These are phyloP conservation scores for Buceros bicornis DNA, from an alignment of 2,797 vertebrate genomes.

Conservation along the genomic window DNA sequence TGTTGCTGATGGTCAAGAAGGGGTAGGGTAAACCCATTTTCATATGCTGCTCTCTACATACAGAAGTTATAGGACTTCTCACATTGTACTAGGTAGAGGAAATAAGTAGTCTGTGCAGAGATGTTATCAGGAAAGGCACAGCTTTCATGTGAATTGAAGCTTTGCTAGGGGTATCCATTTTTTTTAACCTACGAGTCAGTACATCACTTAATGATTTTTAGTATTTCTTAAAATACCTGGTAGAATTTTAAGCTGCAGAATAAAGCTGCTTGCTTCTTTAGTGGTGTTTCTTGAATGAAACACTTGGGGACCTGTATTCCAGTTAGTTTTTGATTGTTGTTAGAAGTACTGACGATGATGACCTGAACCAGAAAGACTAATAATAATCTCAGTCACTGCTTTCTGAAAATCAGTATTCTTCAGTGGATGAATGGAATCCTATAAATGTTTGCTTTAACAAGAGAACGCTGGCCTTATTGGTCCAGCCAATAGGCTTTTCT, in stretches of 20 bases:
- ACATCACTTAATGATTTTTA: background rate
- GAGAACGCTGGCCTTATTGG: background rate
- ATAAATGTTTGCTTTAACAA: background rate
- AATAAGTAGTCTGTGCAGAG: background rate
- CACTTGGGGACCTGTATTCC: background rate
- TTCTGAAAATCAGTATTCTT: background rate
- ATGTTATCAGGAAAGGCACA: background rate
- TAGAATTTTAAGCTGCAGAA: background rate
- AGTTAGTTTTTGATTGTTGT: background rate
- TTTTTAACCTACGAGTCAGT: background rate
- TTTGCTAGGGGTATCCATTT: background rate
- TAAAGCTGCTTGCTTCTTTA: background rate
- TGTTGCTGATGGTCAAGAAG: background rate
- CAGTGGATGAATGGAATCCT: background rate
- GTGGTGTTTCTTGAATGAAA: background rate
- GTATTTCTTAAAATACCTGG: background rate
- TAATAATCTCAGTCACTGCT: conserved; percentile 2
- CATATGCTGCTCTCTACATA: background rate
- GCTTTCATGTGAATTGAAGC: background rate
- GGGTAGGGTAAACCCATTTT: background rate
- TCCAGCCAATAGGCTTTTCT: background rate
- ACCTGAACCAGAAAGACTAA: background rate
- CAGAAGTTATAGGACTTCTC: background rate
- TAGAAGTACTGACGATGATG: background rate
- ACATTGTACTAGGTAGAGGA: background rate